Base-by-base conservation (phyloP, 2,113 vertebrate species). In the Xyliphius kryptos region DNA sequence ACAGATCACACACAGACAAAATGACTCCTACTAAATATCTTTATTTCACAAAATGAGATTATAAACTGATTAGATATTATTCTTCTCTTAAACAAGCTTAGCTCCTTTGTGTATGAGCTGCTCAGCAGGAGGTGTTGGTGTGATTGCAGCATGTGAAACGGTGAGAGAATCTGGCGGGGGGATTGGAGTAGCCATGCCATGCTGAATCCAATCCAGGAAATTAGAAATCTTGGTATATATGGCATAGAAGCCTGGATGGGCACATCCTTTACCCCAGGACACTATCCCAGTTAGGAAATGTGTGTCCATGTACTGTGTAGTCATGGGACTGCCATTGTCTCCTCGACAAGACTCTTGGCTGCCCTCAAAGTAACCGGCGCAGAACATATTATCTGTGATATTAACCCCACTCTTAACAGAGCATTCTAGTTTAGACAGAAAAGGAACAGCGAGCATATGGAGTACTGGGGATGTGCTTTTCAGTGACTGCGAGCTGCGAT, bases 181-280 rank as follows among this genome's bases (percentile, higher is more conserved):
- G 15, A 56, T 20, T 0, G 58, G 41, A 16, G 44, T 40, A 10
- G 70, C 73, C 75, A 90, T 85, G 22, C 72, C 16, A 3, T 5
- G 15, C 22, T 71, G 76, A 36, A 90, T 70, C 93, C 94, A 97
- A 3, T 86, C 77, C 0, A 78, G 72, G 32, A 91, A 93, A 63
- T 63, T 82, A 37, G 87, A 86, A 52, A 96, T 83, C 62, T 90
- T 87, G 56, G 91, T 86, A 59, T 95, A 97, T 66, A 95, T 82
- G 0, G 88, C 88, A 0, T 92, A 85, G 14, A 77, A 87, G 1
- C 92, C 91, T 0, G 78, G 36, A 0, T 79, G 66, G 0, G 85
- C 73, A 36, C 94, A 97, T 32, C 91, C 92, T 69, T 77, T 79
- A 6, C 94, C 92, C 93, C 92, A 96, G 69, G 87, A 92, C 44